Base-by-base conservation (phyloP, 2,888 invertebrate species). In the Gastrophysa polygoni region DNA sequence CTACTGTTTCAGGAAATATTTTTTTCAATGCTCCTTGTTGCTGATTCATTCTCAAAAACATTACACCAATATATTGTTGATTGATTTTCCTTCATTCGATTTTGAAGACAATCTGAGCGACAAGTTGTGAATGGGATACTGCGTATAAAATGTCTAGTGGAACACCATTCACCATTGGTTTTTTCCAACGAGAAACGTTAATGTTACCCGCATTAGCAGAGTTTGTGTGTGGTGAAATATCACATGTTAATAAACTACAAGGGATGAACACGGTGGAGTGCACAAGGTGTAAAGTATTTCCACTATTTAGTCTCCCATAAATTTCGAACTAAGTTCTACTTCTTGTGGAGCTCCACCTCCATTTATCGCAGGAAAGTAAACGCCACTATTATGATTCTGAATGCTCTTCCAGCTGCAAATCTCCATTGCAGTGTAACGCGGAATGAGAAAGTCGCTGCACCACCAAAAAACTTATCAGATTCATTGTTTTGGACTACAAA, bases 221-320 rank as follows among this genome's bases (percentile, higher is more conserved):
- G 38, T 38, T 38, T 14, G 3, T 14, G 14, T 38, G n/a, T 14
- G 14, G 38, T 38, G 38, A 38, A 14, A 14, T 14, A 38, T 38
- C 38, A n/a, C 38, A 38, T 38, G 38, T 38, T 38, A 38, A 38
- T 38, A 38, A 38, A 38, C 38, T 14, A 38, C 38, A 14, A 38
- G 38, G 38, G 38, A 38, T 32, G 32, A 32, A 43, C 18, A 17
- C 1, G 44, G 18, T 18, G 20, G 20, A 6, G 28, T 55, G 44
- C 55, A 43, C 55, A 14, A 11, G 34, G 34, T 20, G 24, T 47
- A 57, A 57, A 38, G 49, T 47, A 49, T 57, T 46, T 48, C 21
- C 21, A 57, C 49, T 57, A 47, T 57, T 57, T 48, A 57, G 48
- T 18, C 48, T 21, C 34, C 24, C 47, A 38, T 57, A 49, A 57